Evolutionary conservation across 2,888 invertebrate species (phyloP).

Genomic region (Eilema caniola): DNA sequence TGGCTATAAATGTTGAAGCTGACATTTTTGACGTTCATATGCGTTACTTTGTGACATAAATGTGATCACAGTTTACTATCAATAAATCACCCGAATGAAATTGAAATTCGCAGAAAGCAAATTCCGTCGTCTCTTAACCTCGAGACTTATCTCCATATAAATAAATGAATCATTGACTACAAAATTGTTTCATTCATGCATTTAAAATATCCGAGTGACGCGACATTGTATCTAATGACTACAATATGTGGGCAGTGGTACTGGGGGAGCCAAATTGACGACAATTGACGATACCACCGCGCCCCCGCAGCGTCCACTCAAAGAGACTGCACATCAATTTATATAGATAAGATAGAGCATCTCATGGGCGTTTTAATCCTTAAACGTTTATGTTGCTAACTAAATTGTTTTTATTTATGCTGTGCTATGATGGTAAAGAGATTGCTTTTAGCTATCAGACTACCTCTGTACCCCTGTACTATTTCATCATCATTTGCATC

Average conservation of each 20-base stretch:
- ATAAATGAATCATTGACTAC: background rate
- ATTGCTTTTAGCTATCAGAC: background rate
- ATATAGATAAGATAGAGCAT: background rate
- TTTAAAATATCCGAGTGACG: slow-evolving; percentile 12
- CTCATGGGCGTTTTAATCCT: background rate
- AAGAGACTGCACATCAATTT: slow-evolving; percentile 32
- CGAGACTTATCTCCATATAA: background rate
- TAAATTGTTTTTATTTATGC: background rate
- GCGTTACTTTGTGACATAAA: background rate
- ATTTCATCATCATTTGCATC: background rate
- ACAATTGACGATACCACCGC: slow-evolving; percentile 43
- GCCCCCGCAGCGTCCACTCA: slow-evolving; percentile 45
- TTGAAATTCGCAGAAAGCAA: background rate
- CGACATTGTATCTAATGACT: slow-evolving; percentile 6
- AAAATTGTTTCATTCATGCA: slow-evolving; percentile 6
- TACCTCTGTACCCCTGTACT: background rate
- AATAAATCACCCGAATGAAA: background rate
- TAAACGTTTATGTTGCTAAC: background rate
- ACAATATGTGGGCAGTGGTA: slow-evolving; percentile 15
- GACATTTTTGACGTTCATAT: too few relatives aligned
- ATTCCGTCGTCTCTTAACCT: background rate
- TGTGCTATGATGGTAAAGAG: background rate
- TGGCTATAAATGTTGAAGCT: background rate
- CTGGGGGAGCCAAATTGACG: slow-evolving; percentile 48
- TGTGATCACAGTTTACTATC: background rate